These are phyloP conservation scores for Loris lydekkerianus DNA, from an alignment of 2,797 vertebrate species.

Conservation along the genomic window DNA sequence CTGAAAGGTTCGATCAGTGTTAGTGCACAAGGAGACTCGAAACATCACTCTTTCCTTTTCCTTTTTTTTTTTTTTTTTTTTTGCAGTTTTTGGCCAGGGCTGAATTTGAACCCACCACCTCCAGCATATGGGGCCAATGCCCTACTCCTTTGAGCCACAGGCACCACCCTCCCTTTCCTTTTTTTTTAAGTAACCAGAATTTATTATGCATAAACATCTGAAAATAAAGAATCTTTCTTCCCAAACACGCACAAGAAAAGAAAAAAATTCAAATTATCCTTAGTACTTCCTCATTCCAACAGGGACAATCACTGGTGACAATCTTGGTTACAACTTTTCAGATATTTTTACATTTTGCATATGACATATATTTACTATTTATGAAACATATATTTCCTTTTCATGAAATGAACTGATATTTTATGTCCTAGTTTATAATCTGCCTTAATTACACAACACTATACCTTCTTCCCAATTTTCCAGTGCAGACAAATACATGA, in stretches of 20 bases:
- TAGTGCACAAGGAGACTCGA: neutral
- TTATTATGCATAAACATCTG: neutral
- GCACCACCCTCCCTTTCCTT: too few relatives aligned
- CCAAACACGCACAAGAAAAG: neutral
- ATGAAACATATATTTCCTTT: neutral
- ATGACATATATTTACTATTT: neutral
- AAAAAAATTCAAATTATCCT: slow-evolving; percentile 7
- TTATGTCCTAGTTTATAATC: neutral
- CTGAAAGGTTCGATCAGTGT: slow-evolving; percentile 86
- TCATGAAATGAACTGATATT: neutral
- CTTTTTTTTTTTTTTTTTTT: too few relatives aligned
- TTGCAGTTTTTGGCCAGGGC: too few relatives aligned
- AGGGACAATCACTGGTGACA: neutral
- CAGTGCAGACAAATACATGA: neutral
- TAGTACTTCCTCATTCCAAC: neutral
- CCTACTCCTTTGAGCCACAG: too few relatives aligned
- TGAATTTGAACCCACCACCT: too few relatives aligned
- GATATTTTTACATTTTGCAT: neutral
- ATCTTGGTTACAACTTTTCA: neutral
- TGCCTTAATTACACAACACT: neutral
- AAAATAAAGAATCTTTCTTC: neutral
- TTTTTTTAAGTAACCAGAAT: neutral
- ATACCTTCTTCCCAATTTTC: neutral
- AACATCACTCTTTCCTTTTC: too few relatives aligned
- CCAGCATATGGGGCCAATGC: too few relatives aligned